phyloP scores from a whole-genome alignment of 2,797 vertebrate genomes.

The Valencia hispanica region DNA sequence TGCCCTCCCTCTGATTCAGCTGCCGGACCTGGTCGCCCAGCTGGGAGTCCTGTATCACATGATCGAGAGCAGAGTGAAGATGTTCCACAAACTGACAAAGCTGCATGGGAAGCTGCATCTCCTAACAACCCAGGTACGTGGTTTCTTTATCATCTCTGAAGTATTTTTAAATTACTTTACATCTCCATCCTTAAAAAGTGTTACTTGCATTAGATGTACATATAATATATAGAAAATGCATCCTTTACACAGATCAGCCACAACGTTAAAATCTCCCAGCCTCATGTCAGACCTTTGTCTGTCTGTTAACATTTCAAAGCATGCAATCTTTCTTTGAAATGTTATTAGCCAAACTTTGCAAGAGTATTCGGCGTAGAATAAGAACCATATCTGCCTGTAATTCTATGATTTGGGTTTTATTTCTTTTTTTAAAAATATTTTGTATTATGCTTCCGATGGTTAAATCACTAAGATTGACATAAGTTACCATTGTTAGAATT shows the following conservation, averaged over 20 bases:
- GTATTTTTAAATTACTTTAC: neutral
- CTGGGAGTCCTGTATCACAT: slow-evolving; percentile 93
- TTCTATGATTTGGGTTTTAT: neutral
- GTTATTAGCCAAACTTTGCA: neutral
- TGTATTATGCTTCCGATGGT: neutral
- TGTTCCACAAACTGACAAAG: slow-evolving; percentile 91
- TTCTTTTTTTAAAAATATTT: neutral
- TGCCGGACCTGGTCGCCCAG: slow-evolving; percentile 92
- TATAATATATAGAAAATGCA: neutral
- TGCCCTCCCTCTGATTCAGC: slow-evolving; percentile 70
- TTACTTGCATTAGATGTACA: neutral
- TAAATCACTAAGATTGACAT: neutral
- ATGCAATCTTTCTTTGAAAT: neutral
- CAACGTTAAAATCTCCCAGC: too few relatives aligned
- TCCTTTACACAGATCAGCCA: neutral
- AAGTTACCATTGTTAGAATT: neutral
- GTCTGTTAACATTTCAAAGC: neutral
- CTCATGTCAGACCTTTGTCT: too few relatives aligned
- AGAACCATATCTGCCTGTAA: neutral
- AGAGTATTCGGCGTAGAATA: neutral
- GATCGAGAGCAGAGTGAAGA: slow-evolving; percentile 96
- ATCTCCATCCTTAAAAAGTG: neutral
- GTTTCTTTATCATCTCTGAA: neutral
- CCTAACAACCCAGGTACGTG: slow-evolving; percentile 88
- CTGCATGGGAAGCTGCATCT: slow-evolving; percentile 96